Conservation (phyloP, 2,113 vertebrate species). For the Myrmecobius fasciatus region DNA sequence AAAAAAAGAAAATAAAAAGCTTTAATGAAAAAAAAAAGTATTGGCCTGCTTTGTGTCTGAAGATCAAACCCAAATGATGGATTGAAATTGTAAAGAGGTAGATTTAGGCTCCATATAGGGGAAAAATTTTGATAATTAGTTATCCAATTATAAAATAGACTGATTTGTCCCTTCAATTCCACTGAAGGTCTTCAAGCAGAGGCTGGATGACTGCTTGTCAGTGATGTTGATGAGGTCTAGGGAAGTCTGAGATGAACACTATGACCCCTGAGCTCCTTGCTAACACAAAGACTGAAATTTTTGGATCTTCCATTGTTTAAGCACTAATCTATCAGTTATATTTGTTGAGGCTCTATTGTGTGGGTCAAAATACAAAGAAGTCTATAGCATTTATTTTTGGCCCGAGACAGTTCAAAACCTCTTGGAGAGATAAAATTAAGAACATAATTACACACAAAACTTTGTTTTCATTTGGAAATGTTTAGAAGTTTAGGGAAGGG, state of each 20-base stretch:
- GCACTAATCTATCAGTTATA: neutral
- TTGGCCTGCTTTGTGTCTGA: neutral
- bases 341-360: neutral
- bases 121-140: neutral
- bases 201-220: neutral
- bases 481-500: neutral
- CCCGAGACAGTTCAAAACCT: conserved; percentile 15
- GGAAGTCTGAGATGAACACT: neutral
- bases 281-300: neutral
- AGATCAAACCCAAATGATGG: neutral
- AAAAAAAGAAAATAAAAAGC: too few relatives aligned
- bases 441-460: neutral
- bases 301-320: neutral
- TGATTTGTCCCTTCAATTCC: neutral
- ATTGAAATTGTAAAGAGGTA: neutral
- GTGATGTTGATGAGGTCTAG: neutral
- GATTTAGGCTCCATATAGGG: neutral
- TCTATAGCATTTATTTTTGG: neutral
- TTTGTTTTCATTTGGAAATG: neutral
- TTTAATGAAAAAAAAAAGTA: neutral
- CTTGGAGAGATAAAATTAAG: neutral
- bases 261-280: neutral
- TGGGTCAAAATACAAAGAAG: neutral
- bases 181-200: neutral
- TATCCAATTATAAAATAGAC: neutral